Conservation (phyloP, 2,113 vertebrate species). For the Xenopus borealis region DNA sequence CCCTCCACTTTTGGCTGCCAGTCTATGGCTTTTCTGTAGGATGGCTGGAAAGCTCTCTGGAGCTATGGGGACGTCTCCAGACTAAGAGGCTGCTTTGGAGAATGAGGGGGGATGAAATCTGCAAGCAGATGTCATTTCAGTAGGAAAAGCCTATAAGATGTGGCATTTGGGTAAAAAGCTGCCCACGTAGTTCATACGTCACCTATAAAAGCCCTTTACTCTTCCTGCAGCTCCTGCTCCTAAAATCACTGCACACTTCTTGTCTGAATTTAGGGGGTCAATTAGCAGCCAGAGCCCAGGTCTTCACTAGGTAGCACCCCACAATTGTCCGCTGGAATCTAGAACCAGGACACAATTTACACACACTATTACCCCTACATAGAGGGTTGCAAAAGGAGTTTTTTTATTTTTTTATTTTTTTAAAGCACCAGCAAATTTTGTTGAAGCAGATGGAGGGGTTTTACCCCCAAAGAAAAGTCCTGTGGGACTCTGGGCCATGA, state of each 20-base stretch:
- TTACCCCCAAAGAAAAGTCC: too few species aligned
- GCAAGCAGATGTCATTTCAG: constrained; percentile 52
- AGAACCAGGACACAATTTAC: too few species aligned
- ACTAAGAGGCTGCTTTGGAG: constrained; percentile 40
- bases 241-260: constrained; percentile 12
- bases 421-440: too few species aligned
- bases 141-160: constrained; percentile 50
- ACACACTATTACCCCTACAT: too few species aligned
- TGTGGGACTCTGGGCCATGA: too few species aligned
- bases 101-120: constrained; percentile 44
- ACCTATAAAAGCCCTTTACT: constrained; percentile 54
- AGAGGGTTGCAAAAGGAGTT: too few species aligned
- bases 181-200: constrained; percentile 62
- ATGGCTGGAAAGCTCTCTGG: constrained; percentile 38
- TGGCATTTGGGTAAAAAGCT: constrained; percentile 51
- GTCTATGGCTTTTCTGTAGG: constrained; percentile 18
- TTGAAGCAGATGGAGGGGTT: too few species aligned
- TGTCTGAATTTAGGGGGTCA: background rate
- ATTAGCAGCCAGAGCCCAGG: too few species aligned
- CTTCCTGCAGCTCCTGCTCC: constrained; percentile 34
- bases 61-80: constrained; percentile 39
- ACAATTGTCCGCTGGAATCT: too few species aligned
- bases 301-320: too few species aligned
- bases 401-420: too few species aligned
- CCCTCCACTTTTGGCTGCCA: background rate